Base-by-base conservation (phyloP, 2,888 invertebrate genomes). In the Nipponacmea schrenckii region DNA sequence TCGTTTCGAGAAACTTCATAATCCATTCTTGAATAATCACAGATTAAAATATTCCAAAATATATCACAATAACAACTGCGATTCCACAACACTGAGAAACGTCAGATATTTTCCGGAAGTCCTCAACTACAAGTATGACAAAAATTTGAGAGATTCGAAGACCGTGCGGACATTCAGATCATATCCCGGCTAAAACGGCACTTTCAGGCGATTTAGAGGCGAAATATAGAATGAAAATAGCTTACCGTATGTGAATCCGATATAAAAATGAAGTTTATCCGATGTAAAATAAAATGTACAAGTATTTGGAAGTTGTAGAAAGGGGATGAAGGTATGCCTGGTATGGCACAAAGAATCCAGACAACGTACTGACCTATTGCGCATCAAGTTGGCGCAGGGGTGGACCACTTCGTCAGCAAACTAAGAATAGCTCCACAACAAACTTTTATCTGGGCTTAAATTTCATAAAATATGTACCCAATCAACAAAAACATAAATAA, bases 301-400 rank as follows among this genome's bases (percentile, higher is more conserved):
- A 71, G 78, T 79, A 79, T 77, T 77, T 75, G 78, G 76, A 76
- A 80, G 77, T 81, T 80, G 79, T 77, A 80, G 76, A 79, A 78
- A 80, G 90, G 90, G 90, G 90, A 90, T 91, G 90, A 90, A 94
- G 95, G 95, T 94, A 95, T 95, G 95, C 94, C 92, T 94, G 94
- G 95, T 95, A 95, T 95, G 95, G 94, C 94, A 95, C 94, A 95
- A 95, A 95, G 95, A 95, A 95, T 95, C 94, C 93, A 93, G 94
- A 95, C 94, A 94, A 95, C 95, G 95, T 94, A 94, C 81, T 75
- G 74, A 75, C 71, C 78, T 74, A 81, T 70, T 85, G 87, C 87
- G 86, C 87, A 85, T 76, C 77, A 46, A 70, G 72, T 72, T 78
- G 78, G 86, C 87, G 86, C 86, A 86, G 78, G 83, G 83, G 81